A percentile compares a stretch with the other conserved stretches of the same genome.
These are phyloP conservation scores for Acanthurus lineatus DNA, from an alignment of 2,797 vertebrate species.

Conservation along the genomic window DNA sequence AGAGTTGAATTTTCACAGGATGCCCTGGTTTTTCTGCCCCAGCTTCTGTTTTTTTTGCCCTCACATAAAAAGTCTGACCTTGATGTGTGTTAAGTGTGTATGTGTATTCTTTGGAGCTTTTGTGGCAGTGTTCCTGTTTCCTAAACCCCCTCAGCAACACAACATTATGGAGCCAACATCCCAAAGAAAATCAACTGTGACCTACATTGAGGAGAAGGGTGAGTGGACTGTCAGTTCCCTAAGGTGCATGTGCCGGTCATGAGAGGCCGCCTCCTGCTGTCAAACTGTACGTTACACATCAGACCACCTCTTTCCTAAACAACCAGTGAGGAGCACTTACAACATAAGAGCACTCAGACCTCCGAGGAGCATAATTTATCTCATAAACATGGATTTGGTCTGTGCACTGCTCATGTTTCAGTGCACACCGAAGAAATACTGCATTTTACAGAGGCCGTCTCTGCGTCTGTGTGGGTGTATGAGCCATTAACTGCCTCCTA, in stretches of 20 bases:
- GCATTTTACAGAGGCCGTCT: not conserved
- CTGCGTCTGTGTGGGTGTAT: not conserved
- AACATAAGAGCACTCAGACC: constrained; percentile 27
- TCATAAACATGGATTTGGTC: constrained; percentile 51
- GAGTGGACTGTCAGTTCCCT: constrained; percentile 21
- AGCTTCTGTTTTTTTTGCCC: not conserved
- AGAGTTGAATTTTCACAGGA: not conserved
- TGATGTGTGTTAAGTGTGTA: not conserved
- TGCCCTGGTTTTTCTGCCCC: constrained; percentile 17
- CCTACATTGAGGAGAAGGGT: constrained; percentile 37
- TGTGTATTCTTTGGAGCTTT: constrained; percentile 34
- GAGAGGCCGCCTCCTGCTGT: not conserved
- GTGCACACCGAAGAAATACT: constrained; percentile 1
- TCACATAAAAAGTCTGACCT: not conserved
- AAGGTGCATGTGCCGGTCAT: constrained; percentile 18
- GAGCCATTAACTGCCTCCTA: not conserved
- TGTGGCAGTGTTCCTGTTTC: constrained; percentile 1
- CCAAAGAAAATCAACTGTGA: constrained; percentile 42
- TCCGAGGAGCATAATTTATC: constrained; percentile 34
- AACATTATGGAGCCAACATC: constrained; percentile 21
- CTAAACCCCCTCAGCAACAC: constrained; percentile 44
- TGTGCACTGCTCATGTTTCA: constrained; percentile 29
- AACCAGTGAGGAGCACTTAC: constrained; percentile 44
- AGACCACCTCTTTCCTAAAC: constrained; percentile 27
- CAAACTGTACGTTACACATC: constrained; percentile 17